phyloP scores from a whole-genome alignment of 1,140 invertebrate genomes.

The Formica selysi region DNA sequence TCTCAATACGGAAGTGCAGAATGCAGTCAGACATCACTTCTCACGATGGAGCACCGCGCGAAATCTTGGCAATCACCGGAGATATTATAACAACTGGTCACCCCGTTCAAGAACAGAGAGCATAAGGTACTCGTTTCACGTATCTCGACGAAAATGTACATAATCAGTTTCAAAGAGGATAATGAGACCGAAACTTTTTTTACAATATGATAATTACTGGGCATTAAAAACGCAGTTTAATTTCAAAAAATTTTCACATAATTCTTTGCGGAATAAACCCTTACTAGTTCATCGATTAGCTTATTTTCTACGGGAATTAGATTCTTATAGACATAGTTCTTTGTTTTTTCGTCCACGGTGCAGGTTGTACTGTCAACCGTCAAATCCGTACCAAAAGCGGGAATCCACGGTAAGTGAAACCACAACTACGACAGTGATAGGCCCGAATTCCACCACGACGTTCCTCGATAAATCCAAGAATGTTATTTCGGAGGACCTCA shows the following conservation, averaged over 20 bases:
- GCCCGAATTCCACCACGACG: slow-evolving; percentile 80
- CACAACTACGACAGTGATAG: slow-evolving; percentile 90
- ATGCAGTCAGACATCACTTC: slow-evolving; percentile 93
- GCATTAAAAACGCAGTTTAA: neutral
- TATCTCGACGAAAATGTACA: neutral
- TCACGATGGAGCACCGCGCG: slow-evolving; percentile 92
- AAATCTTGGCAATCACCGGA: slow-evolving; percentile 87
- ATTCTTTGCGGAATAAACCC: neutral
- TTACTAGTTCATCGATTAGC: neutral
- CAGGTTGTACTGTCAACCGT: slow-evolving; percentile 89
- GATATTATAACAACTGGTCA: slow-evolving; percentile 92
- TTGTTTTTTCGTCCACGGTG: slow-evolving; percentile 30
- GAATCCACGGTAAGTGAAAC: slow-evolving; percentile 91
- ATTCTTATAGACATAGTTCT: neutral
- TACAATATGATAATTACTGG: neutral
- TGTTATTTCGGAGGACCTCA: slow-evolving; percentile 78
- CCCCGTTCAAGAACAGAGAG: slow-evolving; percentile 93
- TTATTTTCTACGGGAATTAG: neutral
- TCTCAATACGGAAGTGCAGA: slow-evolving; percentile 96
- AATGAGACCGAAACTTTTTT: neutral
- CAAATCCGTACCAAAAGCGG: slow-evolving; percentile 87
- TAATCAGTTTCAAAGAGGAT: neutral
- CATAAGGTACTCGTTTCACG: slow-evolving; percentile 88
- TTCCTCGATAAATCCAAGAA: slow-evolving; percentile 82
- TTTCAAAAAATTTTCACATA: neutral